phyloP scores from a whole-genome alignment of 1,140 invertebrate species.

The Drosophila watanabei region DNA sequence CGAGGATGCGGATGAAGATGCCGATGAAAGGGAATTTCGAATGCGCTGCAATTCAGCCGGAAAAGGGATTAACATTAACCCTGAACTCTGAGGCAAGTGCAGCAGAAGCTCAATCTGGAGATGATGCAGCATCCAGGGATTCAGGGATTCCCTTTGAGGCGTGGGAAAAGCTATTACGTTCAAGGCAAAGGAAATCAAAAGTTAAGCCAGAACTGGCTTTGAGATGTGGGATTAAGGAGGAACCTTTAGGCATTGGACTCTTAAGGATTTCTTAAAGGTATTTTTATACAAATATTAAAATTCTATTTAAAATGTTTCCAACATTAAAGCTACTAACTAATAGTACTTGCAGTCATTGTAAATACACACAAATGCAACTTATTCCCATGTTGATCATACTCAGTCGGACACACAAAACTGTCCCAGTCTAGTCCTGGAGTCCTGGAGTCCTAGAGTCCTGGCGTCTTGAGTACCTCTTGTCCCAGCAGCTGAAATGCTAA shows the following conservation, averaged over 20 bases:
- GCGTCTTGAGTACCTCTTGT: slow-evolving; percentile 30
- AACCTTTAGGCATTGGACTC: no score
- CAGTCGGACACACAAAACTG: neutral
- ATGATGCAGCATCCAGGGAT: neutral
- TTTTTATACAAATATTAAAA: neutral
- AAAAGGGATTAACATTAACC: slow-evolving; percentile 45
- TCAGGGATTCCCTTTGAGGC: slow-evolving; percentile 42
- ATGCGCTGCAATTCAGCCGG: slow-evolving; percentile 44
- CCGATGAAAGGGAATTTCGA: slow-evolving; percentile 42
- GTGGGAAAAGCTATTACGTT: slow-evolving; percentile 16
- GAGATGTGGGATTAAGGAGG: neutral
- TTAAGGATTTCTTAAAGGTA: neutral
- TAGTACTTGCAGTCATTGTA: neutral
- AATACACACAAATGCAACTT: neutral
- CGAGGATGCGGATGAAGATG: slow-evolving; percentile 5
- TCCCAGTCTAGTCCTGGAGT: neutral
- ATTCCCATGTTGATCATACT: neutral
- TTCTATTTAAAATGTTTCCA: neutral
- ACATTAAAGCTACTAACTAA: neutral
- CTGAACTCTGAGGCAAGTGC: slow-evolving; percentile 17
- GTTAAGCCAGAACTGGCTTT: slow-evolving; percentile 2
- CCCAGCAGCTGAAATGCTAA: slow-evolving; percentile 21
- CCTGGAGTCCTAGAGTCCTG: neutral
- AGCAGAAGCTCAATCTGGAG: neutral
- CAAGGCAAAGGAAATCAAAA: slow-evolving; percentile 1